phyloP scores from a whole-genome alignment of 2,797 vertebrate species.

The Enteromius argenteus region DNA sequence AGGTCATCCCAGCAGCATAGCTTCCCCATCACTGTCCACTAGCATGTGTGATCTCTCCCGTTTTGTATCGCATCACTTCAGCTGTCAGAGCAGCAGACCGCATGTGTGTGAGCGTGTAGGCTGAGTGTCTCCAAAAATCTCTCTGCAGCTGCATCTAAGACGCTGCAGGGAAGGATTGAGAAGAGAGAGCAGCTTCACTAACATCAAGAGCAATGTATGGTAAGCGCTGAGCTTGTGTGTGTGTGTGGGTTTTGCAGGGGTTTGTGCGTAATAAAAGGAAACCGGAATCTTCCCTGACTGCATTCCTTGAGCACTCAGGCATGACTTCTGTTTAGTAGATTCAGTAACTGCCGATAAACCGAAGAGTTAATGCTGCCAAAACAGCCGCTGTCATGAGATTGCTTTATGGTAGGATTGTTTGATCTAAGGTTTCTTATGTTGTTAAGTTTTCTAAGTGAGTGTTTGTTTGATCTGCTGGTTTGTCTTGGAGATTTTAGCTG shows the following conservation, averaged over 20 bases:
- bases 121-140: slow-evolving; percentile 60
- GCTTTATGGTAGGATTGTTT: slow-evolving; percentile 28
- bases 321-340: slow-evolving; percentile 1
- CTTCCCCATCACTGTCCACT: slow-evolving; percentile 65
- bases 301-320: slow-evolving; percentile 27
- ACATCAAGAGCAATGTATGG: slow-evolving; percentile 81
- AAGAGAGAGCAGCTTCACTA: slow-evolving; percentile 61
- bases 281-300: slow-evolving; percentile 6
- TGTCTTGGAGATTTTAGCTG: not conserved
- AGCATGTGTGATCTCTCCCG: slow-evolving; percentile 49
- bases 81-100: slow-evolving; percentile 28
- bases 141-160: slow-evolving; percentile 69
- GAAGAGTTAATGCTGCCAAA: not conserved
- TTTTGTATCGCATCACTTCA: slow-evolving; percentile 63
- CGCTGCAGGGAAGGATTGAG: slow-evolving; percentile 61
- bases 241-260: not conserved
- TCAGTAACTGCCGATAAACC: not conserved
- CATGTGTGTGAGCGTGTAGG: slow-evolving; percentile 57
- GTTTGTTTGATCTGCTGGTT: not conserved
- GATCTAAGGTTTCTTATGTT: not conserved
- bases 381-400: slow-evolving; percentile 27
- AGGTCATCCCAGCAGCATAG: slow-evolving; percentile 81
- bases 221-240: slow-evolving; percentile 68
- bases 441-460: not conserved
- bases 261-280: slow-evolving; percentile 12